Conservation (phyloP, 2,797 vertebrate genomes). For the Sebastes minor region DNA sequence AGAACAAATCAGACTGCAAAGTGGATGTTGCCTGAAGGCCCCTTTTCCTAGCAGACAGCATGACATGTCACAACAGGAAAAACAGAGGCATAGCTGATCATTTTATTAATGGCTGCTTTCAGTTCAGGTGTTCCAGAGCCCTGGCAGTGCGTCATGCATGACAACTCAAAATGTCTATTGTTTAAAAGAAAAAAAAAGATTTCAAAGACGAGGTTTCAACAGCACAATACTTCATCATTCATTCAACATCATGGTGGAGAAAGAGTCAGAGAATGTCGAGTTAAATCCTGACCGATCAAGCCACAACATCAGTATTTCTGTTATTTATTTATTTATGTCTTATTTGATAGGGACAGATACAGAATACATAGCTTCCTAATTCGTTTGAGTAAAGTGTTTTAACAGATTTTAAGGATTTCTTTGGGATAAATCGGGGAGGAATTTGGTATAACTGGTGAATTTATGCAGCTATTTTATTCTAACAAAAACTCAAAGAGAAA, state of each 20-base stretch:
- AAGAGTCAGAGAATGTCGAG: neutral
- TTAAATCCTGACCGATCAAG: neutral
- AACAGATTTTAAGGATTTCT: neutral
- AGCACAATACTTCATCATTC: neutral
- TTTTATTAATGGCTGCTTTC: constrained; percentile 3
- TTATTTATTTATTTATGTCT: no score
- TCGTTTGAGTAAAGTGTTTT: neutral
- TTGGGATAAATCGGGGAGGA: no score
- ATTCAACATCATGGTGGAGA: neutral
- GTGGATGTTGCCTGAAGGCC: neutral
- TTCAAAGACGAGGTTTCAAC: neutral
- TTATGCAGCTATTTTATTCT: no score
- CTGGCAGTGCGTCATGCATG: neutral
- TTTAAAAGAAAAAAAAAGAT: neutral
- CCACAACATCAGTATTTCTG: neutral
- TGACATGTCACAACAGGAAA: constrained; percentile 2
- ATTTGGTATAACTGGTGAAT: no score
- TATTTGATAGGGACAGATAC: no score
- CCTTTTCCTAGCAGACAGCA: neutral
- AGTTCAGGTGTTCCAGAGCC: neutral
- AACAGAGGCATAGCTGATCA: neutral
- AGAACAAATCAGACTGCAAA: neutral
- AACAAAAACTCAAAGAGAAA: neutral
- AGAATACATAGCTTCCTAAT: neutral
- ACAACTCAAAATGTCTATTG: neutral